phyloP scores from a whole-genome alignment of 2,797 vertebrate genomes.

The Pachyuromys duprasi region DNA sequence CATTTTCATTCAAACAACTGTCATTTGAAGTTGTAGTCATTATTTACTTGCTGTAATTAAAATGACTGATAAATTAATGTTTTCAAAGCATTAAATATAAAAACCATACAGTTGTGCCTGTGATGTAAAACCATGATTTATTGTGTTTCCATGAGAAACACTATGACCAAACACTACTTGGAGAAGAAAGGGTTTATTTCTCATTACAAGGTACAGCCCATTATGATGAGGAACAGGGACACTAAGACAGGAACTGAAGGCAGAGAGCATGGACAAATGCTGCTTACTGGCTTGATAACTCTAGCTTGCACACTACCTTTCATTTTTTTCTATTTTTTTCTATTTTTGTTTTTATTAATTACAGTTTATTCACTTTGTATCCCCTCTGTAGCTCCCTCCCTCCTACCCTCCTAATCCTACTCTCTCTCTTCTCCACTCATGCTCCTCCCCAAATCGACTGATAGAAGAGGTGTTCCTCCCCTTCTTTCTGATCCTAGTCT shows the following conservation, averaged over 20 bases:
- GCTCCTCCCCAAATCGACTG: no score
- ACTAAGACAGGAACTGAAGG: background rate
- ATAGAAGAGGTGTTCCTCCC: no score
- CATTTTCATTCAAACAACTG: background rate
- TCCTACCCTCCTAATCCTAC: no score
- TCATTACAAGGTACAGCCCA: background rate
- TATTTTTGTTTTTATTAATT: no score
- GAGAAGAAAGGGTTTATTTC: background rate
- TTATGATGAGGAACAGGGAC: background rate
- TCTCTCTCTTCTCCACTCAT: no score
- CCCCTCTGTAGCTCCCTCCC: no score
- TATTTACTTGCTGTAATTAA: background rate
- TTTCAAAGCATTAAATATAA: conserved; percentile 27
- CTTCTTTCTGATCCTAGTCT: no score
- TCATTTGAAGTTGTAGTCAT: background rate
- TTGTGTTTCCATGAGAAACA: background rate
- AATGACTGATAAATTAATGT: background rate
- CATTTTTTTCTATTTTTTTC: background rate
- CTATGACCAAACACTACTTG: background rate
- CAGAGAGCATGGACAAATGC: background rate
- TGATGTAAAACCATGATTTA: background rate
- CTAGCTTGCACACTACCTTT: background rate
- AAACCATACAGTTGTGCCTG: background rate
- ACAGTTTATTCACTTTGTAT: no score
- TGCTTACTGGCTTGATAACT: background rate